These are phyloP conservation scores for Yponomeuta malinellus DNA, from an alignment of 2,888 invertebrate species.

Conservation along the genomic window DNA sequence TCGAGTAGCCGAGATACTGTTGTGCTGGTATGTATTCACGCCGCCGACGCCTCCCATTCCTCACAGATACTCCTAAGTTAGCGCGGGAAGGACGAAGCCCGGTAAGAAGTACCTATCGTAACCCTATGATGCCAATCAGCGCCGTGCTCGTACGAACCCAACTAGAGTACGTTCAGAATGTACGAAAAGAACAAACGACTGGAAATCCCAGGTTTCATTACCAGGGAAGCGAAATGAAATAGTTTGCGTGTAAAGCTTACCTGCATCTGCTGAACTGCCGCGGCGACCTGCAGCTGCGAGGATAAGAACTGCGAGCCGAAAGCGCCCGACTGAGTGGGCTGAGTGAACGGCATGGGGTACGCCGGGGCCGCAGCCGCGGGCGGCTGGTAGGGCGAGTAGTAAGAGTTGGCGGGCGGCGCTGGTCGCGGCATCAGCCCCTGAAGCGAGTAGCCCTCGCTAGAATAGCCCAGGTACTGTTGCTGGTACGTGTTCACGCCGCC, in stretches of 20 bases:
- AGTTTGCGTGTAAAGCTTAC: conserved; percentile 26
- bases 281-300: conserved; percentile 64
- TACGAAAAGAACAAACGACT: too few relatives aligned
- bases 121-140: too few relatives aligned
- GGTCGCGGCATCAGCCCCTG: conserved; percentile 64
- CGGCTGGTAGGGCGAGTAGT: conserved; percentile 70
- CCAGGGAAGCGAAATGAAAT: background rate
- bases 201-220: too few relatives aligned
- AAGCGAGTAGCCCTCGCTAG: conserved; percentile 62
- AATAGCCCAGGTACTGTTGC: conserved; percentile 69
- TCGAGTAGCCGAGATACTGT: conserved; percentile 67
- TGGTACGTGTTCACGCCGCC: conserved; percentile 68
- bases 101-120: too few relatives aligned
- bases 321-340: conserved; percentile 73
- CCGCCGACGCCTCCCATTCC: conserved; percentile 46
- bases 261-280: conserved; percentile 71
- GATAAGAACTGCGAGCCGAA: conserved; percentile 66
- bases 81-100: too few relatives aligned
- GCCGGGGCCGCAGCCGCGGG: conserved; percentile 76
- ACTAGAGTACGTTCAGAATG: too few relatives aligned
- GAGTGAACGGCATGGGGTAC: conserved; percentile 78
- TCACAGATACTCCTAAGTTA: too few relatives aligned
- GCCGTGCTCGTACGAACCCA: too few relatives aligned
- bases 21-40: conserved; percentile 65
- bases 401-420: conserved; percentile 64